Base-by-base conservation (phyloP, 2,888 invertebrate species). In the Mythimna vitellina region DNA sequence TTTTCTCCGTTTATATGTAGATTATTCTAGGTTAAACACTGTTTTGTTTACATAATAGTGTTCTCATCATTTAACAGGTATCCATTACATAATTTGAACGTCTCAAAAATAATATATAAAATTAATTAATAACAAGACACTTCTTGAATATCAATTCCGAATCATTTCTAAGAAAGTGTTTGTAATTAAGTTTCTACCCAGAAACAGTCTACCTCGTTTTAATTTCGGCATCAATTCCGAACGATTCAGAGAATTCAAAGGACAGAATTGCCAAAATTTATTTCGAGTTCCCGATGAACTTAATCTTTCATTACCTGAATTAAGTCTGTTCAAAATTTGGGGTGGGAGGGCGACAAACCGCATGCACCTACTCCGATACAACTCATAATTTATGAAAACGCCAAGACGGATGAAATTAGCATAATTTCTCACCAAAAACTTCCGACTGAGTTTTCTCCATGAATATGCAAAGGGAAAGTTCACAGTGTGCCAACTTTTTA, bases 351-450 rank as follows among this genome's bases (percentile, higher is more conserved):
- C 87, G 89, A 89, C 88, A 90, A 86, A 89, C 90, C 91, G 80
- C 89, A 87, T 79, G 82, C 84, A 82, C 85, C 78, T 86, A 85
- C 87, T 86, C 86, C 86, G 87, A 89, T 88, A 90, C 89, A 89
- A 88, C 88, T 87, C 83, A 87, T 90, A 93, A 92, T 92, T 93
- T 91, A 92, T 92, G 89, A 92, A 92, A 92, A 87, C 90, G 87
- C 86, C 87, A 93, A 93, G 94, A 93, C 90, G 92, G 92, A 94
- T 93, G 91, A 92, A 94, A 93, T 94, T 94, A 91, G 92, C 92
- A 92, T 93, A 94, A 95, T 95, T 95, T 94, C 94, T 92, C 94
- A 94, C 94, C 95, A 92, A 93, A 94, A 95, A 94, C 94, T 95
- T 95, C 93, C 93, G 89, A 93, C 92, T 92, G 93, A 93, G 92